phyloP scores from a whole-genome alignment of 2,797 vertebrate genomes.

The Rhabdophis nuchalis region DNA sequence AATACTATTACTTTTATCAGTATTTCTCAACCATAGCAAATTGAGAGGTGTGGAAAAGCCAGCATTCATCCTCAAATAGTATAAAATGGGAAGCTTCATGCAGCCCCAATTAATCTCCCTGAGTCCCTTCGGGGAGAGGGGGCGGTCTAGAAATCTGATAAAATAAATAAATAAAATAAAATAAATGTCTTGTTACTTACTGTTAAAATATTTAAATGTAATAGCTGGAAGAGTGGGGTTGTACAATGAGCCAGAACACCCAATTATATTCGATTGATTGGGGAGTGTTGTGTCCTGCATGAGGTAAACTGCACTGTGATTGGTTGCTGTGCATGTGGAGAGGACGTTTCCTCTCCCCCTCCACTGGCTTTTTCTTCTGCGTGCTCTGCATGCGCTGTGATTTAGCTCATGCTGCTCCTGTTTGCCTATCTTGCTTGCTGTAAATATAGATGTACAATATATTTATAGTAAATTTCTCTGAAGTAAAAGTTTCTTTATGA shows the following conservation, averaged over 20 bases:
- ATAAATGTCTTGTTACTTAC: neutral
- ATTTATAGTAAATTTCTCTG: too few species aligned
- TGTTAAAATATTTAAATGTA: neutral
- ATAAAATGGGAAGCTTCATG: neutral
- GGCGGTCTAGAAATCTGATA: too few species aligned
- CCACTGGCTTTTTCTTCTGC: too few species aligned
- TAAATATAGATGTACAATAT: too few species aligned
- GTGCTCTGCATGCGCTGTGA: too few species aligned
- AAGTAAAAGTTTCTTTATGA: too few species aligned
- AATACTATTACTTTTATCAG: neutral
- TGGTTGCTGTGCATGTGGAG: too few species aligned
- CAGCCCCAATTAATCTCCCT: neutral
- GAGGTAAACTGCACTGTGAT: neutral
- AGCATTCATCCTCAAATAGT: neutral
- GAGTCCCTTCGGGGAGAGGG: too few species aligned
- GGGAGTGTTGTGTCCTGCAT: neutral
- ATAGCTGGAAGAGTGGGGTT: neutral
- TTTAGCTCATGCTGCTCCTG: too few species aligned
- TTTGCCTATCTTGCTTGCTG: too few species aligned
- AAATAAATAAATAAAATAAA: too few species aligned
- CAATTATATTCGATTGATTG: neutral
- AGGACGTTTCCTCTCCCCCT: too few species aligned
- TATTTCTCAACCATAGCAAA: neutral
- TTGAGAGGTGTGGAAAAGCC: neutral
- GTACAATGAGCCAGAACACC: neutral